Conservation (phyloP, 2,113 vertebrate species). For the Corythoichthys intestinalis region DNA sequence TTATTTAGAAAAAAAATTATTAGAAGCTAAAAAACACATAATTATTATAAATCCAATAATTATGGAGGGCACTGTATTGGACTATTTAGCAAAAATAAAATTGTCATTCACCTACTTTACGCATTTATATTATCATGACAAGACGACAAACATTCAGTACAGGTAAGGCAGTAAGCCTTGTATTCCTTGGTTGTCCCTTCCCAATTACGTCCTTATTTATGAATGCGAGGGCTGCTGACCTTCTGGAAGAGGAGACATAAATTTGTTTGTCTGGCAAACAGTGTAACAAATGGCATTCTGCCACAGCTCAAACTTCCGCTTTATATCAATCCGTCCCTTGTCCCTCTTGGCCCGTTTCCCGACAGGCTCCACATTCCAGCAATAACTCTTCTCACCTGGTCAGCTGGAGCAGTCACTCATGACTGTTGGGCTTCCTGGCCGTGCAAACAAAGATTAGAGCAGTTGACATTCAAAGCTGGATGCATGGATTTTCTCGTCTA, state of each 20-base stretch:
- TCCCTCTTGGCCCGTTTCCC: slow-evolving; percentile 4
- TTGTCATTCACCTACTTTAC: neutral
- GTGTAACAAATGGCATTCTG: slow-evolving; percentile 57
- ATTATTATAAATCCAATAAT: no score
- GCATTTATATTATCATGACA: slow-evolving; percentile 2
- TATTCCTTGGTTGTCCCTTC: slow-evolving; percentile 30
- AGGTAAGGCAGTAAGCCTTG: slow-evolving; percentile 51
- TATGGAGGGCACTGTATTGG: no score
- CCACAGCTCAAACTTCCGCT: slow-evolving; percentile 35
- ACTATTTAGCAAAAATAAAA: no score
- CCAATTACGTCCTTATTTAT: slow-evolving; percentile 71
- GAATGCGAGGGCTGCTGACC: slow-evolving; percentile 66
- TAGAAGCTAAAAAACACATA: no score
- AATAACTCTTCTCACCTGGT: slow-evolving; percentile 41
- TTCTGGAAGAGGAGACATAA: slow-evolving; percentile 60
- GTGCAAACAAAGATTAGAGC: neutral
- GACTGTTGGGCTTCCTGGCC: slow-evolving; percentile 10
- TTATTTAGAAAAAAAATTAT: no score
- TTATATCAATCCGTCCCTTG: slow-evolving; percentile 41
- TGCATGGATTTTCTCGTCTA: neutral
- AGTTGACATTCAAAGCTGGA: neutral
- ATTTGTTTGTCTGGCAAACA: slow-evolving; percentile 63
- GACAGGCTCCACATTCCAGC: slow-evolving; percentile 25
- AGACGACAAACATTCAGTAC: slow-evolving; percentile 25
- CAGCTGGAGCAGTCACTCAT: slow-evolving; percentile 27